Percentiles rank a stretch among this genome's conserved stretches.
These are phyloP conservation scores for Centropristis striata DNA, from an alignment of 2,113 vertebrate genomes.

Conservation along the genomic window DNA sequence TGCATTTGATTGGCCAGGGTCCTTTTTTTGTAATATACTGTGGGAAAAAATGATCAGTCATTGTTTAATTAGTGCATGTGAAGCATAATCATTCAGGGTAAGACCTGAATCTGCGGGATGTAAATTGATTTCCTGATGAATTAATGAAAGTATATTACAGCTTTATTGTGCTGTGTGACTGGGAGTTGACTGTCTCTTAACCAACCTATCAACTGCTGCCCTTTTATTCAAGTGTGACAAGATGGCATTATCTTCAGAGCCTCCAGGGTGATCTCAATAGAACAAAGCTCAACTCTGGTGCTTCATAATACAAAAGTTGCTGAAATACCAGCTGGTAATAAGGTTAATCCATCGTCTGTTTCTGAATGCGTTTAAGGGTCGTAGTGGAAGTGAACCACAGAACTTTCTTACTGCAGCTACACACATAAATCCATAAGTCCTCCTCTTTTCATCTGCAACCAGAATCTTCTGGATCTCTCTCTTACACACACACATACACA, in stretches of 20 bases:
- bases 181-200: constrained; percentile 28
- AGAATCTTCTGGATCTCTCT: constrained; percentile 14
- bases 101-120: constrained; percentile 47
- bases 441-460: constrained; percentile 17
- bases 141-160: constrained; percentile 52
- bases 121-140: constrained; percentile 64
- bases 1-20: constrained; percentile 49
- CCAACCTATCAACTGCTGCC: constrained; percentile 36
- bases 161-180: constrained; percentile 47
- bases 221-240: constrained; percentile 28
- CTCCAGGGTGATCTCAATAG: constrained; percentile 31
- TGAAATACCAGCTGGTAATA: constrained; percentile 55
- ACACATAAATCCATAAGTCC: constrained; percentile 17
- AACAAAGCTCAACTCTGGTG: constrained; percentile 31
- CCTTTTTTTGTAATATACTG: constrained; percentile 53
- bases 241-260: constrained; percentile 30
- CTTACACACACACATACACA: neutral
- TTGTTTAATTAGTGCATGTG: constrained; percentile 66
- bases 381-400: constrained; percentile 7
- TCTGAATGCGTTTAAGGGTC: constrained; percentile 31
- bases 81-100: constrained; percentile 52
- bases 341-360: constrained; percentile 27
- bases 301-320: constrained; percentile 23
- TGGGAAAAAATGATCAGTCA: constrained; percentile 45
- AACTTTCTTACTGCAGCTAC: constrained; percentile 26